Evolutionary conservation across 2,888 invertebrate species (phyloP).

Genomic region (Gerosis bhagava): DNA sequence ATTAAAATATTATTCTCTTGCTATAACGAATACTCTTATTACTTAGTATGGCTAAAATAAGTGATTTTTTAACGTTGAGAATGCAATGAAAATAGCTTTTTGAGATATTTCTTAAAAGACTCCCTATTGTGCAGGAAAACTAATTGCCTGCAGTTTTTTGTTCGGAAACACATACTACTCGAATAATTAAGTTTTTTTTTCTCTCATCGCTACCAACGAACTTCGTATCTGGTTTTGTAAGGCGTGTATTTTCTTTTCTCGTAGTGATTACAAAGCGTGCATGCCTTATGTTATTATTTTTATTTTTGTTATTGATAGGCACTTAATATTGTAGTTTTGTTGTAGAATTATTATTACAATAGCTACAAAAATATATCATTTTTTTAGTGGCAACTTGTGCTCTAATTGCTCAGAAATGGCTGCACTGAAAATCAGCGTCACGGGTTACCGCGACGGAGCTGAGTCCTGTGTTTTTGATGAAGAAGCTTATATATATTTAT

Average conservation of each 20-base stretch:
- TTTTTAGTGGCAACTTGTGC: too few species aligned
- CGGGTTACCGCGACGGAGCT: too few species aligned
- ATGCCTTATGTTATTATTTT: constrained; percentile 16
- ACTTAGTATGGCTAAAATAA: too few species aligned
- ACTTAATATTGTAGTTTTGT: too few species aligned
- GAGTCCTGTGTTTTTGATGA: too few species aligned
- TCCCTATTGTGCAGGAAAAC: constrained; percentile 20
- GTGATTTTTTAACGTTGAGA: constrained; percentile 4
- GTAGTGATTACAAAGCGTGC: constrained; percentile 21
- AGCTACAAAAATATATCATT: too few species aligned
- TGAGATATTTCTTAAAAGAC: constrained; percentile 22
- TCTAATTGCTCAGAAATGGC: too few species aligned
- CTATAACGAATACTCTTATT: too few species aligned
- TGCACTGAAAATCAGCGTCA: too few species aligned
- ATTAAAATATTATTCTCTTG: too few species aligned
- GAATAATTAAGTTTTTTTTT: constrained; percentile 26
- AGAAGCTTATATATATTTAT: too few species aligned
- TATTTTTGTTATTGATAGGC: constrained; percentile 35
- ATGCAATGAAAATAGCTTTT: constrained; percentile 17
- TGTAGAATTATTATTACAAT: too few species aligned
- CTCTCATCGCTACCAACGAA: constrained; percentile 18
- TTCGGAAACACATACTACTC: constrained; percentile 25
- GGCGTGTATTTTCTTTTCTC: constrained; percentile 17
- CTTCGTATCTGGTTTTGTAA: constrained; percentile 24
- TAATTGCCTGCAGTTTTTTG: constrained; percentile 28